Evolutionary conservation across 2,888 invertebrate species (phyloP), one percentile per base, ranked within the genome.

Genomic region (Cerastoderma edule): DNA sequence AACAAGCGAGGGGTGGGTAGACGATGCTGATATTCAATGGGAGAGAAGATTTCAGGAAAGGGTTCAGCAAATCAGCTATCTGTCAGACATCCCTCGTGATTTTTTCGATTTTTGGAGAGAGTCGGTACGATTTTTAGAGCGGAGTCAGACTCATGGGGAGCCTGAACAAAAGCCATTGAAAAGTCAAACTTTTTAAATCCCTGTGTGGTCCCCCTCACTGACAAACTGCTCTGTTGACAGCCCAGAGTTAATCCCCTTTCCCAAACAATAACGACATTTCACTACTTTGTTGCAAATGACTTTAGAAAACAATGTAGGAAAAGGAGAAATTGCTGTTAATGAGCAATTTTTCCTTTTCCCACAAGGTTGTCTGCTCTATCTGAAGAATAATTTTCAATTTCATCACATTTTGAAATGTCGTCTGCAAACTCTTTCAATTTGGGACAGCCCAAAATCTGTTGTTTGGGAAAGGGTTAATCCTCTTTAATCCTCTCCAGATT

Each of bases 131-230:
- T 56, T 56, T n/a, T 56, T 32, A 4, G 30, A 46, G 10, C 16
- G 28, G 48, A 65, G 39, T 46, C 65, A 44, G 30, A 48, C 44
- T 46, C 65, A 65, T 65, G 44, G 19, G 50, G 53, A 50, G 44
- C 13, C n/a, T 48, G 50, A 77, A 68, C 68, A 77, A 54, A 67
- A 57, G 63, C 35, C 56, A 28, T 53, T 22, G 57, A 72, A 72
- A 35, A 69, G 72, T 72, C 66, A 72, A 64, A 70, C 56, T 50
- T 69, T 69, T 57, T 28, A 66, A 72, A 69, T 77, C 77, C 68
- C 67, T n/a, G 73, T 78, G 78, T 78, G 78, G 78, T 74, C 56
- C 27, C 1, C n/a, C 75, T 50, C 63, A 60, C 64, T 71, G 67
- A 78, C 56, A 71, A 70, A 70, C 71, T 63, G 63, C 67, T 54